Conservation (phyloP, 1,140 invertebrate genomes). For the Papilio dardanus region DNA sequence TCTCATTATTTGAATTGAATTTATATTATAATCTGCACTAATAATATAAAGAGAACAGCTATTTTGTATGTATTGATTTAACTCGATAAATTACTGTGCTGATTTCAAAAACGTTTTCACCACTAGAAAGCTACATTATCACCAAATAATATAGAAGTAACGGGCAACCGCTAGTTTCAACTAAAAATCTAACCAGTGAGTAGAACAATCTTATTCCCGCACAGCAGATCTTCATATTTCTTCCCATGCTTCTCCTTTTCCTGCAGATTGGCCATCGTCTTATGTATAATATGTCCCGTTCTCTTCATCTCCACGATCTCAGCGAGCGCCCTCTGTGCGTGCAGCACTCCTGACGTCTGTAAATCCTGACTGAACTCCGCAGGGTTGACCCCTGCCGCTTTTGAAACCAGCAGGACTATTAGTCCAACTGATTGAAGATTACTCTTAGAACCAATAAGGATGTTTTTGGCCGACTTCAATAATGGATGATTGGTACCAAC, state of each 20-base stretch:
- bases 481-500: conserved; percentile 74
- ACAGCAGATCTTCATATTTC: conserved; percentile 76
- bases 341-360: conserved; percentile 63
- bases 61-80: too few relatives aligned
- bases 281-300: conserved; percentile 95
- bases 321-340: conserved; percentile 89
- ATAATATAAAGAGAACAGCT: too few relatives aligned
- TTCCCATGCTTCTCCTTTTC: conserved; percentile 71
- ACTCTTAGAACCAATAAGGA: conserved; percentile 83
- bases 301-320: conserved; percentile 98
- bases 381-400: conserved; percentile 84
- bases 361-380: conserved; percentile 53
- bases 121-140: too few relatives aligned
- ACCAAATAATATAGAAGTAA: too few relatives aligned
- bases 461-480: conserved; percentile 71
- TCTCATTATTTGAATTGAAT: too few relatives aligned
- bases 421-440: conserved; percentile 94
- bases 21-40: too few relatives aligned
- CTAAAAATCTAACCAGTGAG: conserved; percentile 84
- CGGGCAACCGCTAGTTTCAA: too few relatives aligned
- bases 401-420: conserved; percentile 92
- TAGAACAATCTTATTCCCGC: conserved; percentile 95
- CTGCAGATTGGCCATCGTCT: conserved; percentile 90
- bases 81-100: too few relatives aligned
- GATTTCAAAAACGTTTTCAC: too few relatives aligned